A percentile compares a stretch with the other conserved stretches of the same genome.
Evolutionary conservation across 2,113 vertebrate genomes (phyloP).

Genomic region (Grantiella picta): DNA sequence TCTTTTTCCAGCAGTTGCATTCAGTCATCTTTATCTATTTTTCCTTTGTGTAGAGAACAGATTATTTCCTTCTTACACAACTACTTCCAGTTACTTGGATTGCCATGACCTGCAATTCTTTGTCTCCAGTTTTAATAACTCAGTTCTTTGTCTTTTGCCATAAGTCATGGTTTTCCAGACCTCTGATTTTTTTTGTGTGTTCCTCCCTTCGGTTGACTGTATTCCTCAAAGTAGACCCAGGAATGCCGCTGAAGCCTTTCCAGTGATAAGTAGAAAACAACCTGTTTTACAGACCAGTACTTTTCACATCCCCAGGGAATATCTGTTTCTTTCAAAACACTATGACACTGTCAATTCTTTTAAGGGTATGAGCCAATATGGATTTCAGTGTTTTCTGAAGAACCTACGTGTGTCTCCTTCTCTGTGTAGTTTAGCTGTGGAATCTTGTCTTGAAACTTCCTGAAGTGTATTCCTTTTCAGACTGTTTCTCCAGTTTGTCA

Average conservation of each 20-base stretch:
- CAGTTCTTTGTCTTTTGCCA: neutral
- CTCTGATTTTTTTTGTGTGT: neutral
- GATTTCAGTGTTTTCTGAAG: neutral
- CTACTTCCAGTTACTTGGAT: neutral
- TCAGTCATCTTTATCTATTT: neutral
- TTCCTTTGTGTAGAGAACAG: neutral
- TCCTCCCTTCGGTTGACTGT: neutral
- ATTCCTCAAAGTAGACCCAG: neutral
- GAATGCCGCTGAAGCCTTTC: neutral
- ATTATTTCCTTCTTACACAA: neutral
- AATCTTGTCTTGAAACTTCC: neutral
- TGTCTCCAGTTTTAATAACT: neutral
- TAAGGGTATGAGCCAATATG: neutral
- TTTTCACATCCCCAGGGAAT: neutral
- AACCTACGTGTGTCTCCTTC: neutral
- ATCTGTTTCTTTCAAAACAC: neutral
- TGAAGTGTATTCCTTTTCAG: neutral
- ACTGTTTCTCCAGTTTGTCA: neutral
- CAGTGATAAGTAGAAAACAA: neutral
- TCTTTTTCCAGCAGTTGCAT: neutral
- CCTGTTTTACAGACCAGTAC: neutral
- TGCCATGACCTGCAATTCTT: neutral
- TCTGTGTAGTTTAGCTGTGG: neutral
- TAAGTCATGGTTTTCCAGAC: neutral
- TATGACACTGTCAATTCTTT: neutral